Evolutionary conservation across 2,797 vertebrate genomes (phyloP).

Genomic region (Spinus pinus): DNA sequence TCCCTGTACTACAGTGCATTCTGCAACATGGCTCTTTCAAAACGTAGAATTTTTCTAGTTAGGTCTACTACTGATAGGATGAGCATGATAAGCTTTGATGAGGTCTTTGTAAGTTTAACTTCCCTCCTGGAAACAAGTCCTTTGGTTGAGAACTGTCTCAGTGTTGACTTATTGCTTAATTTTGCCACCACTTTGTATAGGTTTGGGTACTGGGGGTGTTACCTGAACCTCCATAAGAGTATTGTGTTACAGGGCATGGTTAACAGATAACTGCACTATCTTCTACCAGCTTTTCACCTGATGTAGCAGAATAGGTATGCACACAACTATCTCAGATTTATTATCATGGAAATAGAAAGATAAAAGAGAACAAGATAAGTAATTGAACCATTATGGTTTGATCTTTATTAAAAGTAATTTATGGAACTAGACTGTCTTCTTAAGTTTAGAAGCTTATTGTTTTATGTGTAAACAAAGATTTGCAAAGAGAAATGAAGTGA

Average conservation of each 20-base stretch:
- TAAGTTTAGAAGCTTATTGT: background rate
- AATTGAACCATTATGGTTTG: background rate
- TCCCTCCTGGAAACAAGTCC: background rate
- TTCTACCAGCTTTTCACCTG: background rate
- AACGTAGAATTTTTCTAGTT: background rate
- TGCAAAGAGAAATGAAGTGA: background rate
- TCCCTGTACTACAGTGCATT: rapidly evolving
- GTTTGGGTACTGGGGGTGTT: background rate
- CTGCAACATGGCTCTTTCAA: background rate
- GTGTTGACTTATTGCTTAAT: background rate
- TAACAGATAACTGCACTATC: background rate
- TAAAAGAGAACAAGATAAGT: background rate
- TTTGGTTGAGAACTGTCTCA: background rate
- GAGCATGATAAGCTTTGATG: background rate
- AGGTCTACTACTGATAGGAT: background rate
- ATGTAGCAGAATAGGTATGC: background rate
- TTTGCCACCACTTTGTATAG: background rate
- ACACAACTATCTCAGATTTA: background rate
- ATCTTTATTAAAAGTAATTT: background rate
- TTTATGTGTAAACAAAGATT: background rate
- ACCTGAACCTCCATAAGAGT: background rate
- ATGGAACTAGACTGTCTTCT: background rate
- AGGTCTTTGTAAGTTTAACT: background rate
- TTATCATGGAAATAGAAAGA: background rate
- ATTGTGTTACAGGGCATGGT: background rate